Conservation (phyloP, 1,140 invertebrate species). For the Zaprionus gabonicus region DNA sequence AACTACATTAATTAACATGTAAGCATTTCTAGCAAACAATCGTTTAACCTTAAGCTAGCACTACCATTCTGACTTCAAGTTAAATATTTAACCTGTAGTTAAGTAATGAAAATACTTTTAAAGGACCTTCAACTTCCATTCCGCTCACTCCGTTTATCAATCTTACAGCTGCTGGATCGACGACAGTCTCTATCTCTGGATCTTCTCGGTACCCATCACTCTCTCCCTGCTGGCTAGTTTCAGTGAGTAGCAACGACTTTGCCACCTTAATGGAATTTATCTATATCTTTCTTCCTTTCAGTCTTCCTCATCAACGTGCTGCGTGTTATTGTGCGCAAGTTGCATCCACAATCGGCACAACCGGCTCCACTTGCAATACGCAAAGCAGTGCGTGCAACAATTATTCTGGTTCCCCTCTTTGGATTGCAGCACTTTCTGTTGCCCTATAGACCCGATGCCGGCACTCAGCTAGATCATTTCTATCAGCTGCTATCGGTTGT, state of each 20-base stretch:
- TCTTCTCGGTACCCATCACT: constrained; percentile 90
- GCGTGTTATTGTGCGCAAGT: constrained; percentile 91
- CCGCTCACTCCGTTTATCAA: not conserved
- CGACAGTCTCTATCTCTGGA: constrained; percentile 88
- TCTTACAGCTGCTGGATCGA: constrained; percentile 91
- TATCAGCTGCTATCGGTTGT: constrained; percentile 92
- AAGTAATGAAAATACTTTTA: no score
- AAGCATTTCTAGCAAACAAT: no score
- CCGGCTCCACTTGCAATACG: constrained; percentile 85
- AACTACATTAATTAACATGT: no score
- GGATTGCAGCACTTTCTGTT: constrained; percentile 92
- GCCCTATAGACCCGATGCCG: constrained; percentile 90
- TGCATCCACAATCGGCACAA: constrained; percentile 88
- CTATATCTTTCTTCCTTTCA: constrained; percentile 85
- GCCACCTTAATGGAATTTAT: no score
- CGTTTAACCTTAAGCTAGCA: no score
- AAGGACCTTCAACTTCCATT: no score
- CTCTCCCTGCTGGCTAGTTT: constrained; percentile 88
- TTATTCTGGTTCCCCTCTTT: constrained; percentile 91
- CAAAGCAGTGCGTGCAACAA: constrained; percentile 88
- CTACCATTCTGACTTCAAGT: not conserved
- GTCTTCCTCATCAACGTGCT: constrained; percentile 95
- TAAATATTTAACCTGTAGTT: not conserved
- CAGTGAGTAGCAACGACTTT: constrained; percentile 65
- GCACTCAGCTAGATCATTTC: constrained; percentile 87